Evolutionary conservation across 2,888 invertebrate species (phyloP).

Genomic region (Synanthedon andrenaeformis): DNA sequence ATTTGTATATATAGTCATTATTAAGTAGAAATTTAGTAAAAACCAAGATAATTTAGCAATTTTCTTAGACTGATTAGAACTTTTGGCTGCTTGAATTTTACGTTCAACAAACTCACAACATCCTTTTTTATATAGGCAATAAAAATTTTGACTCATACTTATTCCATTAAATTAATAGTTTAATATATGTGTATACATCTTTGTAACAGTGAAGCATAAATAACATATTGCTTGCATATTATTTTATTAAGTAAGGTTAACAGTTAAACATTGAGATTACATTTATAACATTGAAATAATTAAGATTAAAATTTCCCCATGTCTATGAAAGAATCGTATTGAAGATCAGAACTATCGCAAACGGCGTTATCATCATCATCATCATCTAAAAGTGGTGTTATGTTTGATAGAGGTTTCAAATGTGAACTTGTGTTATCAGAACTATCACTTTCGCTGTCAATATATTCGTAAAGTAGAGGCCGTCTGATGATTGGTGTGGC

Average conservation of each 20-base stretch:
- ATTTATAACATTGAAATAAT: constrained; percentile 3
- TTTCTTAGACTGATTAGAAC: neutral
- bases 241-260: neutral
- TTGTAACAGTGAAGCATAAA: constrained; percentile 27
- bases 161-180: constrained; percentile 5
- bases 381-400: constrained; percentile 12
- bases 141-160: constrained; percentile 14
- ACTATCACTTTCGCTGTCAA: constrained; percentile 49
- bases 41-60: too few relatives aligned
- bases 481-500: constrained; percentile 16
- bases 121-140: constrained; percentile 8
- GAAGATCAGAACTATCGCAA: constrained; percentile 50
- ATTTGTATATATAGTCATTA: too few relatives aligned
- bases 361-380: constrained; percentile 37
- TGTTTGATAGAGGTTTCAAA: constrained; percentile 17
- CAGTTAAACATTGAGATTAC: neutral
- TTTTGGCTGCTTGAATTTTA: constrained; percentile 1
- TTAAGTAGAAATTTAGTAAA: too few relatives aligned
- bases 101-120: constrained; percentile 8
- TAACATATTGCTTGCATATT: constrained; percentile 18
- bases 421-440: constrained; percentile 45
- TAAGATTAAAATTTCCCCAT: constrained; percentile 59
- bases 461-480: constrained; percentile 36
- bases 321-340: constrained; percentile 66
- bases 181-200: constrained; percentile 21